Conservation (phyloP, 1,140 invertebrate genomes). For the Drosophila tani region DNA sequence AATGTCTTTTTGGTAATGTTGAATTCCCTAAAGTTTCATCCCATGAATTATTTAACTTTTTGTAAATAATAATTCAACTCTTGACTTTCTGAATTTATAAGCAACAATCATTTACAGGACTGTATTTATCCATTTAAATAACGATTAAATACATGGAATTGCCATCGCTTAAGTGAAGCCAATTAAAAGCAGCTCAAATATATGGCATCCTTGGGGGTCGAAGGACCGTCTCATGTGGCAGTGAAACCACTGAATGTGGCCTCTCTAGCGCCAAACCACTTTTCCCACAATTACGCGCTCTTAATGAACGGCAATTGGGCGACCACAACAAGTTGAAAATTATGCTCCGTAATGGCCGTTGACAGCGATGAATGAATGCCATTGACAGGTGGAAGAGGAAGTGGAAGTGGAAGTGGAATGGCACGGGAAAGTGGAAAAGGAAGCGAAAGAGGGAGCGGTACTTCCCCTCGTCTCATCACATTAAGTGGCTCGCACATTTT, state of each 20-base stretch:
- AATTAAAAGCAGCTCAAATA: slow-evolving; percentile 16
- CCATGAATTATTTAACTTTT: neutral
- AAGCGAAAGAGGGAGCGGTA: neutral
- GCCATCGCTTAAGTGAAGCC: neutral
- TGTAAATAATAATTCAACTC: too few relatives aligned
- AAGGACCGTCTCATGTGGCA: neutral
- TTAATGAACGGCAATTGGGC: slow-evolving; percentile 76
- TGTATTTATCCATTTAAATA: neutral
- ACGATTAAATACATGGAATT: slow-evolving; percentile 11
- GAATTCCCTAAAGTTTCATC: neutral
- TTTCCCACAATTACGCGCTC: slow-evolving; percentile 73
- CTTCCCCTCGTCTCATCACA: slow-evolving; percentile 12
- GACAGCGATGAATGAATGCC: slow-evolving; percentile 34
- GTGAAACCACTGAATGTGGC: slow-evolving; percentile 13
- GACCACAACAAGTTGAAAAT: slow-evolving; percentile 81
- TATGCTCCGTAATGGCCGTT: slow-evolving; percentile 63
- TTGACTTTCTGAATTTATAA: neutral
- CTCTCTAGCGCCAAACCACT: slow-evolving; percentile 63
- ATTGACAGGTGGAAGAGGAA: slow-evolving; percentile 63
- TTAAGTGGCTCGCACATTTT: slow-evolving; percentile 26
- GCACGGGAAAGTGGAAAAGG: neutral
- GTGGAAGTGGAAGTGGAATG: slow-evolving; percentile 2
- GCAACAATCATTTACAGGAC: neutral
- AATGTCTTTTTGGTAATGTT: too few relatives aligned
- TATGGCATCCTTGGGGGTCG: slow-evolving; percentile 1